Conservation (phyloP, 2,797 vertebrate genomes). For the Salarias fasciatus region DNA sequence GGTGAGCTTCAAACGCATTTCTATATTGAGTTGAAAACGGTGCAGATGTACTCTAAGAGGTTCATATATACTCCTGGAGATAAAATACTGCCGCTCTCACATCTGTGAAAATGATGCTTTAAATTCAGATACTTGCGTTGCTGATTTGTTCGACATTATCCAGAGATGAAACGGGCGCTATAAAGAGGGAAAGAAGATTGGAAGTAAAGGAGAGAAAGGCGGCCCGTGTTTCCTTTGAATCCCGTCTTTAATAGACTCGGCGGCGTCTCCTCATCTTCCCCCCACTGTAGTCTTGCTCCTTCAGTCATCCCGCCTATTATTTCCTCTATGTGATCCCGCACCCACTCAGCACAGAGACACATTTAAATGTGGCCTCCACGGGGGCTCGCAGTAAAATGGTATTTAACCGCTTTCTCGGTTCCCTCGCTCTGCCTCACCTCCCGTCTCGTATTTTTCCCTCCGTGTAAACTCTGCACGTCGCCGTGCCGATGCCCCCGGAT, state of each 20-base stretch:
- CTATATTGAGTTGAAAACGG: conserved; percentile 24
- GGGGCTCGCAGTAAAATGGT: conserved; percentile 76
- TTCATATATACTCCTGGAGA: conserved; percentile 40
- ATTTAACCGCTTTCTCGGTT: conserved; percentile 72
- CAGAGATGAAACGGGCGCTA: conserved; percentile 65
- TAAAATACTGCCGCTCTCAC: conserved; percentile 43
- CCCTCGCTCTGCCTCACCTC: conserved; percentile 37
- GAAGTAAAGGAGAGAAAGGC: conserved; percentile 53
- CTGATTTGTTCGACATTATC: conserved; percentile 78
- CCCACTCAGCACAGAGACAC: conserved; percentile 63
- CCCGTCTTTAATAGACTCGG: conserved; percentile 72
- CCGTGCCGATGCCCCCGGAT: conserved; percentile 40
- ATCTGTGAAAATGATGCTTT: conserved; percentile 44
- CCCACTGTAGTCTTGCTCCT: conserved; percentile 47
- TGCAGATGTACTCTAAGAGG: conserved; percentile 19
- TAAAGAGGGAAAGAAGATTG: conserved; percentile 58
- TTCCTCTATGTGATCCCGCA: conserved; percentile 62
- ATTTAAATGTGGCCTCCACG: conserved; percentile 70
- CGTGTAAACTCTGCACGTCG: conserved; percentile 31
- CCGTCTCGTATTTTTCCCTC: conserved; percentile 30
- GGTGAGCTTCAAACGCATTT: conserved; percentile 39
- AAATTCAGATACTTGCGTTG: conserved; percentile 64
- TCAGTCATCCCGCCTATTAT: conserved; percentile 62
- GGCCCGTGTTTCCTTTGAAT: conserved; percentile 72
- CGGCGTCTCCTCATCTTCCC: conserved; percentile 48